A percentile compares a stretch with the other conserved stretches of the same genome.
Evolutionary conservation across 2,888 invertebrate genomes (phyloP).

Genomic region (Eupithecia insigniata): DNA sequence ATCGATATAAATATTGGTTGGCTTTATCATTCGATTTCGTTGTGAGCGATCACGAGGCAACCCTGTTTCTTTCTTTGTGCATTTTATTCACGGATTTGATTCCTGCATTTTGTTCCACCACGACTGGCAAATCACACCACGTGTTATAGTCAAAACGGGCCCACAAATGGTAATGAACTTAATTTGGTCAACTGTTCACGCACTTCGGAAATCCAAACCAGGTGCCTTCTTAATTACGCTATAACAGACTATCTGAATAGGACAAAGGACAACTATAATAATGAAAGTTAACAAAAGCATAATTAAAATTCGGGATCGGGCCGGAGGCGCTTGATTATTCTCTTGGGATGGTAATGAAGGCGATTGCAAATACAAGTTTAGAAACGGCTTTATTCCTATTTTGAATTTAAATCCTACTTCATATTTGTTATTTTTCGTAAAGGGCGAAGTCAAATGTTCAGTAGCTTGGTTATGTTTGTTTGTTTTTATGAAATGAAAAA

Average conservation of each 20-base stretch:
- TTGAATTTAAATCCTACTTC: constrained; percentile 5
- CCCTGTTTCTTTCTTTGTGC: too few relatives aligned
- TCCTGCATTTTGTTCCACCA: too few relatives aligned
- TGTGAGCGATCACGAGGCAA: too few relatives aligned
- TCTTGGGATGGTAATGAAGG: constrained; percentile 59
- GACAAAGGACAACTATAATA: constrained; percentile 51
- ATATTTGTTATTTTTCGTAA: constrained; percentile 6
- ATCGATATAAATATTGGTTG: too few relatives aligned
- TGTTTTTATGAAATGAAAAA: not conserved
- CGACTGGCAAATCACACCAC: too few relatives aligned
- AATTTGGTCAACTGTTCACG: not conserved
- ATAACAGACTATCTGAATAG: constrained; percentile 11
- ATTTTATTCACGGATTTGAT: too few relatives aligned
- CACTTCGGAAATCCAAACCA: not conserved
- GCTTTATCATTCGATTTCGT: too few relatives aligned
- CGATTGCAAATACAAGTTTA: constrained; percentile 28
- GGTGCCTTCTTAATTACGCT: not conserved
- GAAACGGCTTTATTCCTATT: constrained; percentile 20
- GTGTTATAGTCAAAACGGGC: constrained; percentile 13
- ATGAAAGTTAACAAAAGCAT: constrained; percentile 63
- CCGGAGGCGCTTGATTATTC: constrained; percentile 58
- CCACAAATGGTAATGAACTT: not conserved
- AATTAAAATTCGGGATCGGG: constrained; percentile 62
- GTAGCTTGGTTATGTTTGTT: not conserved
- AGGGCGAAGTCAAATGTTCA: not conserved